Evolutionary conservation across 2,113 vertebrate species (phyloP).

Genomic region (Erythrocercus mccallii): DNA sequence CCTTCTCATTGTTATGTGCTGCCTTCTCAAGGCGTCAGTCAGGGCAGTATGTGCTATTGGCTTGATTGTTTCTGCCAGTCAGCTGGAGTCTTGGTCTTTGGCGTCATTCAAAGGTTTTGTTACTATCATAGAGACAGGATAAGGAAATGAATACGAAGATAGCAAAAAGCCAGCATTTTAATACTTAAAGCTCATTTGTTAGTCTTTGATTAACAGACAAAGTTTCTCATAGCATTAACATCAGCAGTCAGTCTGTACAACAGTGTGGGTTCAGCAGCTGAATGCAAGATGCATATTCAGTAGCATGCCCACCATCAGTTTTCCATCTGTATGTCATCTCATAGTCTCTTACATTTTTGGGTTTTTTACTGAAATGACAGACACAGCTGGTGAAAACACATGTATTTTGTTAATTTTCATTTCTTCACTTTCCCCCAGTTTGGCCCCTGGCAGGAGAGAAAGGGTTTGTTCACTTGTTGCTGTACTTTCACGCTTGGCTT

Average conservation of each 20-base stretch:
- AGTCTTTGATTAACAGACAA: slow-evolving; percentile 3
- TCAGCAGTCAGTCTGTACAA: not conserved
- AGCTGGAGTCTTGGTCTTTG: not conserved
- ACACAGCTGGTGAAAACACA: not conserved
- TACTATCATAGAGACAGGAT: not conserved
- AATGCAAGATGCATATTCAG: not conserved
- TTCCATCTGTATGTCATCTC: not conserved
- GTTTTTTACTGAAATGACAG: not conserved
- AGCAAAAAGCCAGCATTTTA: slow-evolving; percentile 13
- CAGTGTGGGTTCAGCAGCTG: not conserved
- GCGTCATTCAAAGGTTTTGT: not conserved
- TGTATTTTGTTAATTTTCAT: not conserved
- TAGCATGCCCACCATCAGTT: not conserved
- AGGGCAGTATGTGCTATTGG: not conserved
- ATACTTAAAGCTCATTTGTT: slow-evolving; percentile 1
- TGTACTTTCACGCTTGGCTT: not conserved
- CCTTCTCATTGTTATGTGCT: not conserved
- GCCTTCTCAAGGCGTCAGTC: not conserved
- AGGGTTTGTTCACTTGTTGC: not conserved
- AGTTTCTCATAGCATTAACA: not conserved
- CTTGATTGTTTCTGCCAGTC: not conserved
- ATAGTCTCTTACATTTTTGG: not conserved
- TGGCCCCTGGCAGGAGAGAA: not conserved
- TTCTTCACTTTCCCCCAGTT: not conserved
- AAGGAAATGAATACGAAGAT: not conserved